Base-by-base conservation (phyloP, 2,888 invertebrate species). In the Deroplatys truncata region DNA sequence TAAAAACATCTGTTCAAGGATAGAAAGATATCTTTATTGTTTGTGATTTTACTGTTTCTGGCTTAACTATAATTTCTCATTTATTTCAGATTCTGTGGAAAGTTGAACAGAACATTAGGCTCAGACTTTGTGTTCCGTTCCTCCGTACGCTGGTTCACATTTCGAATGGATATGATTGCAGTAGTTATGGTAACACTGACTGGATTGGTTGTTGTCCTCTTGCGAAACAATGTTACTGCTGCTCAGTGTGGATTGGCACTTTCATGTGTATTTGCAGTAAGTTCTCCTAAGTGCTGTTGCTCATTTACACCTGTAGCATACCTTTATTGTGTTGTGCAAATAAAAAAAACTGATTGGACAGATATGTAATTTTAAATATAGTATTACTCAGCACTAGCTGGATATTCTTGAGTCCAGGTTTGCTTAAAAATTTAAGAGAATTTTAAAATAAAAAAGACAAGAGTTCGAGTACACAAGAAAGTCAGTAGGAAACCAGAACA, bases 211-310 rank as follows among this genome's bases (percentile, higher is more conserved):
- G 93, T 94, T 84, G 93, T 95, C n/a, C 91, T 94, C 29, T 92
- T 93, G 0, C 92, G 92, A 84, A 93, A 93, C n/a, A 72, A 89
- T 31, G 92, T 92, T 84, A 92, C 93, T 4, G 93, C 95, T 5
- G 94, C 94, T 2, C 92, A 94, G 90, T 94, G 95, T 84, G 95
- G 95, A 31, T 93, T 95, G 91, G 94, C 94, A 4, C 92, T 95
- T 72, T 93, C 94, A 1, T 94, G 94, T 90, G 93, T 95, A 43
- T 93, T 95, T 89, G 94, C 94, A 93, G 94, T 94, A 91, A 90
- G 91, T 89, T 56, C 25, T 25, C 15, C n/a, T 72, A 7, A 56
- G 20, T 20, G 3, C 4, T 72, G 25, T 84, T 31, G 28, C 25
- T 16, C 8, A 28, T 83, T 35, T 9, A 35, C 5, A 31, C 25